Evolutionary conservation across 2,888 invertebrate genomes (phyloP), one percentile per base, ranked within the genome.

Genomic region (Arrhopalites spinosus): DNA sequence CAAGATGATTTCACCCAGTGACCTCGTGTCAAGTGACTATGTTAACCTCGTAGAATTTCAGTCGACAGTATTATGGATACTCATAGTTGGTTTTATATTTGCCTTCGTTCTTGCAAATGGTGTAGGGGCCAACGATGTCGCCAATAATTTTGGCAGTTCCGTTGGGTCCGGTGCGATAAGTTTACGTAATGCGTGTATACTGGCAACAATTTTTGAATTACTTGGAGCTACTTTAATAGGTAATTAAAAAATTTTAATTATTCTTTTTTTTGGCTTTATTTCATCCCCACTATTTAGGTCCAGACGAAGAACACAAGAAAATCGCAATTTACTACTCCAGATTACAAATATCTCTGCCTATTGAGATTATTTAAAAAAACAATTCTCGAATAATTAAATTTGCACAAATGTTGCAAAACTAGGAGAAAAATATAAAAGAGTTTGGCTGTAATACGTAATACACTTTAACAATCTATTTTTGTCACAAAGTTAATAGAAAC

Each of bases 51-150:
- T 53, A 1, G 8, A 11, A 20, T 36, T 80, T 74, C 75, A 81
- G 64, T 68, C 77, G 1, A 75, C 64, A 5, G 78, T 79, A 15
- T 74, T 88, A 53, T 88, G 88, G 87, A 85, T 88, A 79, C 84
- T 90, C 11, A 84, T 88, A 1, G 82, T 87, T 11, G 88, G 88
- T 0, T 89, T 89, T 79, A 81, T 88, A 73, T 85, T 89, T 47
- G 88, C 89, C 15, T 89, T 90, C 83, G 83, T 88, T 56, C 84
- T 90, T 36, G 88, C 89, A 7, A 89, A 89, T 82, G 89, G 89
- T 23, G 88, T 89, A 47, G 89, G 89, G 2, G 89, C 89, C 23
- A 89, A 89, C 82, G 89, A 90, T 84, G 89, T 89, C 3, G 89
- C 89, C 64, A 78, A 78, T 61, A 70, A 43, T 59, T 89, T 89